A percentile compares a stretch with the other conserved stretches of the same genome.
phyloP scores from a whole-genome alignment of 2,797 vertebrate species.

The Sitta carolinensis region DNA sequence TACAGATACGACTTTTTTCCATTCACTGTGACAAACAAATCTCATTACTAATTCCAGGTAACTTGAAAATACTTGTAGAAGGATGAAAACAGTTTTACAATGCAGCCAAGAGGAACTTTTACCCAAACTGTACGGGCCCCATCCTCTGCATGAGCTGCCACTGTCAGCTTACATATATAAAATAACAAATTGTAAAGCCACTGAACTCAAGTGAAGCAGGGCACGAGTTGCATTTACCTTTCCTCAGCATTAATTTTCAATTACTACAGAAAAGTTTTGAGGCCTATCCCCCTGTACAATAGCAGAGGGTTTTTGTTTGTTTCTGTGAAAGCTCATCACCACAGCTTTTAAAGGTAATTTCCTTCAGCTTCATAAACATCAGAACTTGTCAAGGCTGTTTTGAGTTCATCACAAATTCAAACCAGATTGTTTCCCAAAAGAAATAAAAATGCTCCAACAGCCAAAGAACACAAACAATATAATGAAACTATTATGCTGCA shows the following conservation, averaged over 20 bases:
- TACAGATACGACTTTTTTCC: background rate
- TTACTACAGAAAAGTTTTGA: fast-evolving
- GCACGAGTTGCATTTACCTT: background rate
- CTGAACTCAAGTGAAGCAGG: background rate
- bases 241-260: background rate
- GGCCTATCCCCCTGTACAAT: background rate
- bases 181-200: background rate
- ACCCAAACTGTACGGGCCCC: background rate
- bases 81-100: background rate
- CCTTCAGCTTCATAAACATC: background rate
- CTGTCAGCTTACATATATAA: background rate
- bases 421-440: background rate
- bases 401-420: background rate
- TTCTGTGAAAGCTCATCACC: background rate
- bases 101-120: background rate
- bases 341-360: background rate
- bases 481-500: background rate
- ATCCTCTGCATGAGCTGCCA: background rate
- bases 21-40: background rate
- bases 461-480: background rate
- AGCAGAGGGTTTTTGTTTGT: background rate
- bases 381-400: background rate
- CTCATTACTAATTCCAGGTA: background rate
- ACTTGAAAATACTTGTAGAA: background rate
- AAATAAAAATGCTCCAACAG: background rate